These are phyloP conservation scores for Dasypogon diadema DNA, from an alignment of 2,888 invertebrate genomes.

Conservation along the genomic window DNA sequence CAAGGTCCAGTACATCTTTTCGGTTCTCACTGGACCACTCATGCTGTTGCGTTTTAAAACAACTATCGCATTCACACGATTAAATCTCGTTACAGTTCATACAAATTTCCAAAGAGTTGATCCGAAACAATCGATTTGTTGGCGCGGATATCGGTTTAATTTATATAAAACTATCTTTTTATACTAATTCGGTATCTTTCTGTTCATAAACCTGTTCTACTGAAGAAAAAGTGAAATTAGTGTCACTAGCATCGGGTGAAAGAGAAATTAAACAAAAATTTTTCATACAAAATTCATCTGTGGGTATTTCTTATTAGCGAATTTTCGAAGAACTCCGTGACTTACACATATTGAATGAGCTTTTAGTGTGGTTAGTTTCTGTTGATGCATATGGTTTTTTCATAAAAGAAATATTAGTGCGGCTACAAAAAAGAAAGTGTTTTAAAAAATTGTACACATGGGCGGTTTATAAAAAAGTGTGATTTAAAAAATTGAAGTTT, in stretches of 20 bases:
- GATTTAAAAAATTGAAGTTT: no score
- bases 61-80: constrained; percentile 7
- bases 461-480: no score
- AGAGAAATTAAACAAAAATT: constrained; percentile 52
- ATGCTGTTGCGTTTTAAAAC: neutral
- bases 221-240: constrained; percentile 54
- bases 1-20: constrained; percentile 35
- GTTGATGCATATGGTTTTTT: neutral
- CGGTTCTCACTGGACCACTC: constrained; percentile 24
- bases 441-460: no score
- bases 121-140: neutral
- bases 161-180: neutral
- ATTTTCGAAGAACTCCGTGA: neutral
- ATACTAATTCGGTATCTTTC: neutral
- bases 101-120: neutral
- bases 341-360: neutral
- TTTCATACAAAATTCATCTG: constrained; percentile 11
- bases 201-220: constrained; percentile 46
- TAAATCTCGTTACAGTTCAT: neutral
- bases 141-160: neutral
- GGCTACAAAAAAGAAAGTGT: neutral
- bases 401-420: neutral
- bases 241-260: constrained; percentile 53
- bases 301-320: constrained; percentile 21
- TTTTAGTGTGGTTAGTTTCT: neutral